These are phyloP conservation scores for Drosophila paramelanica DNA, from an alignment of 2,888 invertebrate genomes.

Conservation along the genomic window DNA sequence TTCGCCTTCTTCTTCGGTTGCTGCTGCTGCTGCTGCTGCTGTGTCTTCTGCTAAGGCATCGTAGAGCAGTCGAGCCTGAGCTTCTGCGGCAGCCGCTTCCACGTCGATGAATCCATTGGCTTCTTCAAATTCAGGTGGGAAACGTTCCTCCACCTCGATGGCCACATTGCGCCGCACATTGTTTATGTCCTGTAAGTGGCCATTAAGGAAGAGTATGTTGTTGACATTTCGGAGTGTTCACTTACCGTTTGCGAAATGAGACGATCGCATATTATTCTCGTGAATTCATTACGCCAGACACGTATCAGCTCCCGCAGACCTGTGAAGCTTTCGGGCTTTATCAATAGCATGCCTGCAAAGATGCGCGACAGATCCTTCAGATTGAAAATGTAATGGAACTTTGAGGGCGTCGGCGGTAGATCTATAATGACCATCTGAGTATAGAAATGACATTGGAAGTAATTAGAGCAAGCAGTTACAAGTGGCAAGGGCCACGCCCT, in stretches of 20 bases:
- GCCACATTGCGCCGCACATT: slow-evolving; percentile 88
- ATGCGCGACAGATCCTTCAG: slow-evolving; percentile 95
- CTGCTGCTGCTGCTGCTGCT: slow-evolving; percentile 20
- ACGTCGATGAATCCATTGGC: slow-evolving; percentile 75
- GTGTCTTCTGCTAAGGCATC: slow-evolving; percentile 49
- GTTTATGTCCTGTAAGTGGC: slow-evolving; percentile 87
- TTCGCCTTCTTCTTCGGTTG: slow-evolving; percentile 46
- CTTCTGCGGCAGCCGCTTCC: slow-evolving; percentile 59
- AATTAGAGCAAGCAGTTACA: slow-evolving; percentile 54
- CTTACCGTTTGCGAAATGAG: slow-evolving; percentile 89
- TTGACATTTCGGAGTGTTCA: background rate
- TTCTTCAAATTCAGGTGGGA: slow-evolving; percentile 76
- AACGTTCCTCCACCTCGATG: slow-evolving; percentile 87
- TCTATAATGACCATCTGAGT: slow-evolving; percentile 89
- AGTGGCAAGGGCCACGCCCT: slow-evolving; percentile 12
- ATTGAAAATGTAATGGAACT: slow-evolving; percentile 98
- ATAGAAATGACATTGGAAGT: slow-evolving; percentile 39
- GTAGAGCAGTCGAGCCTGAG: slow-evolving; percentile 62
- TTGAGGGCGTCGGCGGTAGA: slow-evolving; percentile 95
- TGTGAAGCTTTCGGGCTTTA: slow-evolving; percentile 89
- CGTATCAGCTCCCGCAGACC: slow-evolving; percentile 90
- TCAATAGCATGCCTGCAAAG: slow-evolving; percentile 92
- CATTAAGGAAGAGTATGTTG: too few species aligned
- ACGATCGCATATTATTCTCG: slow-evolving; percentile 94
- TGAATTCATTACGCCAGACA: slow-evolving; percentile 96